phyloP scores from a whole-genome alignment of 2,797 vertebrate species.

The Leuciscus waleckii region DNA sequence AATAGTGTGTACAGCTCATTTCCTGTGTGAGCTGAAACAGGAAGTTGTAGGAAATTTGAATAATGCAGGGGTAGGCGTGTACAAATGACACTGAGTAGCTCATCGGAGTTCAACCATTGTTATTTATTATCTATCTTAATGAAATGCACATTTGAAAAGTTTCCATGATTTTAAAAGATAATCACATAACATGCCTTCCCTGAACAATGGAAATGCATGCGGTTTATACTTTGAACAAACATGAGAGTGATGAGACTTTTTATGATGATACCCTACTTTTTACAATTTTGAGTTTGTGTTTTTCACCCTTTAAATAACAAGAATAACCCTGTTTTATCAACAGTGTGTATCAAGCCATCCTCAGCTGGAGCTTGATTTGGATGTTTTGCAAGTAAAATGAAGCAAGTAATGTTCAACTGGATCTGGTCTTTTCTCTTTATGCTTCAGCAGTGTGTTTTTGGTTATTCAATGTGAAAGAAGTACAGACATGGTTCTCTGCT shows the following conservation, averaged over 20 bases:
- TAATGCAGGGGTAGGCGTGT: conserved; percentile 20
- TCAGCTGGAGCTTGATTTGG: conserved; percentile 2
- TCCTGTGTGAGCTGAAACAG: conserved; percentile 50
- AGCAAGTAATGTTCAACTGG: background rate
- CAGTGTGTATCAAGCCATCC: background rate
- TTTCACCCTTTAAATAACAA: background rate
- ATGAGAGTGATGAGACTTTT: background rate
- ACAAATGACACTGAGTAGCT: background rate
- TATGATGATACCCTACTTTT: too few species aligned
- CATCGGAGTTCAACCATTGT: background rate
- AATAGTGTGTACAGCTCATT: background rate
- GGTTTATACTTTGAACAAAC: background rate
- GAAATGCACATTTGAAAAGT: background rate
- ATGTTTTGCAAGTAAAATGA: conserved; percentile 36
- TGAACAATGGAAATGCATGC: background rate
- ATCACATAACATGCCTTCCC: background rate
- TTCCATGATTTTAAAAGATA: background rate
- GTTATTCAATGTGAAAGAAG: background rate
- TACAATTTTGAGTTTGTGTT: background rate
- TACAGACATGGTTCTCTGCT: background rate
- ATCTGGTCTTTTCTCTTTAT: background rate
- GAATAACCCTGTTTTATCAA: background rate
- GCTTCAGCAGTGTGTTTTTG: background rate
- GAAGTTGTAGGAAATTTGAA: conserved; percentile 48
- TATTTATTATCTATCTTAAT: background rate